Conservation (phyloP, 92 coral and sea anemone species). For the Metridium senile region DNA sequence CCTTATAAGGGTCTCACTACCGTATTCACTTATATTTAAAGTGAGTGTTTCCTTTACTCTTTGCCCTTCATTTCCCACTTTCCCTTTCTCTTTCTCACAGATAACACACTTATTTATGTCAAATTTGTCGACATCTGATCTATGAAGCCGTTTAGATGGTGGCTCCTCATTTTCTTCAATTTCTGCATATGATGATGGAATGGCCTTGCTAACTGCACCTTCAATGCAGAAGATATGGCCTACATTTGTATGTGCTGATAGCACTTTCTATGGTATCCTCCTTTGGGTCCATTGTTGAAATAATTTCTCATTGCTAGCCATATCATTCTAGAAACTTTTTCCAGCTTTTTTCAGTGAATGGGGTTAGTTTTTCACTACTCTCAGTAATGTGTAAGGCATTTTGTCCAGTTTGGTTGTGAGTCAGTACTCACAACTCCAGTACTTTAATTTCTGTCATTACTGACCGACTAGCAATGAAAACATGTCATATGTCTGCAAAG, state of each 20-base stretch:
- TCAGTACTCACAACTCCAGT: too few relatives aligned
- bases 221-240: conserved; percentile 11
- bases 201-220: conserved; percentile 23
- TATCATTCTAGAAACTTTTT: conserved; percentile 37
- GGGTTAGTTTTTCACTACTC: conserved; percentile 15
- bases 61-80: not conserved
- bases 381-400: conserved; percentile 36
- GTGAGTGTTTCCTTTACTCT: not conserved
- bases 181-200: conserved; percentile 11
- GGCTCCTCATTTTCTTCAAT: not conserved
- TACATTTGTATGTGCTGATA: conserved; percentile 29
- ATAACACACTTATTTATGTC: not conserved
- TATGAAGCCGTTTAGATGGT: not conserved
- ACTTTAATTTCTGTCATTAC: not conserved
- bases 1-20: conserved; percentile 16
- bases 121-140: not conserved
- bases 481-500: not conserved
- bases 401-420: conserved; percentile 14
- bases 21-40: not conserved
- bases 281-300: conserved; percentile 35
- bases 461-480: not conserved
- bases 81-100: not conserved
- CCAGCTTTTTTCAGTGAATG: conserved; percentile 41
- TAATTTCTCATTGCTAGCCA: conserved; percentile 20
- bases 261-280: conserved; percentile 40